Base-by-base conservation (phyloP, 2,113 vertebrate species). In the Xiphophorus maculatus region DNA sequence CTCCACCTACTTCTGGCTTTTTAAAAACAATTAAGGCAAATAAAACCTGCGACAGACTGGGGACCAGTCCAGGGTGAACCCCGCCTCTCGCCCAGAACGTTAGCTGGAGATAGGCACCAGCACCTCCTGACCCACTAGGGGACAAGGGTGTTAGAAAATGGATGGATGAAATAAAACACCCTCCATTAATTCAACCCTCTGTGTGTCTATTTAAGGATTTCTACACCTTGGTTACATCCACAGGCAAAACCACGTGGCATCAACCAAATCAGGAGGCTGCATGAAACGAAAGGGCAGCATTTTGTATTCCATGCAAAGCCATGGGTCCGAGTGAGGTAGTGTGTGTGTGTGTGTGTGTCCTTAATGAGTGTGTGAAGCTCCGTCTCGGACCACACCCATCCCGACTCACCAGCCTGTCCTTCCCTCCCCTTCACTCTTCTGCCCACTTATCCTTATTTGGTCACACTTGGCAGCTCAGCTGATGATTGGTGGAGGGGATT, bases 371-470 rank as follows among this genome's bases (percentile, higher is more conserved):
- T 67, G 48, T 48, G 37, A 30, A 30, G 68, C 66, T 2, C 73
- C 2, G 29, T 63, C 54, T 66, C 4, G 14, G 25, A 68, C 83
- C 87, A 89, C 89, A 84, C 89, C 91, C 76, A 42, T 77, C 40
- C 69, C 11, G 71, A 29, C 27, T 5, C 3, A 37, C 35, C 10
- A 11, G 2, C 10, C 35, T 10, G 32, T 33, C 35, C 63, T 60
- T 14, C 11, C 30, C 2, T 11, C 69, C 14, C 30, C 17, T 51
- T 13, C 3, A 27, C 28, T 14, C 70, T 72, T 77, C 32, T 42
- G 54, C 60, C 33, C 69, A 66, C 17, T 76, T 89, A 27, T 74
- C 92, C 92, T 85, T 93, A 92, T 92, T 89, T 84, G 90, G 92
- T 78, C 0, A 11, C 74, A 74, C 76, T 28, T 48, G 10, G n/a